These are phyloP conservation scores for Allygus modestus DNA, from an alignment of 2,888 invertebrate species.

Conservation along the genomic window DNA sequence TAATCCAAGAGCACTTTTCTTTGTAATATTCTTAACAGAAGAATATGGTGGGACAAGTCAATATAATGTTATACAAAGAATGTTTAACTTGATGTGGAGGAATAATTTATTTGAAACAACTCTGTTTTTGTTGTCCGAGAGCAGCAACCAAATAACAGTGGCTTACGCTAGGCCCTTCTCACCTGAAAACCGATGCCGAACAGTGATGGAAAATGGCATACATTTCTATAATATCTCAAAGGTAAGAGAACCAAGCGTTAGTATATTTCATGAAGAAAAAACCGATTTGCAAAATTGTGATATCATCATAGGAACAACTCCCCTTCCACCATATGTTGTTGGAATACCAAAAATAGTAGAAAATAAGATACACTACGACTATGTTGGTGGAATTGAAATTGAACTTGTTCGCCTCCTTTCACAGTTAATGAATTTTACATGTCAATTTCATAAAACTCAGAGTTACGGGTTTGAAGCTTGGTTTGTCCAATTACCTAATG, in stretches of 20 bases:
- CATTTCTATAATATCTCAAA: not conserved
- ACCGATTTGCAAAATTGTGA: not conserved
- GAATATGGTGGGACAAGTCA: not conserved
- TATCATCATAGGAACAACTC: slow-evolving; percentile 22
- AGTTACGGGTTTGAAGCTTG: slow-evolving; percentile 13
- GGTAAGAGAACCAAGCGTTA: not conserved
- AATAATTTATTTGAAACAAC: not conserved
- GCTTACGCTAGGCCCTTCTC: slow-evolving; percentile 22
- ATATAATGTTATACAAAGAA: not conserved
- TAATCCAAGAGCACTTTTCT: slow-evolving; percentile 41
- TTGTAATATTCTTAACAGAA: not conserved
- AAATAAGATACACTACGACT: slow-evolving; percentile 12
- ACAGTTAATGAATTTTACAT: slow-evolving; percentile 21
- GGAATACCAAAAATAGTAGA: not conserved
- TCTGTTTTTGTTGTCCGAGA: not conserved
- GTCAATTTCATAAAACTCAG: slow-evolving; percentile 12
- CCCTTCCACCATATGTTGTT: slow-evolving; percentile 31
- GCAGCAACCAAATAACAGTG: not conserved
- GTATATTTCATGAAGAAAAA: not conserved
- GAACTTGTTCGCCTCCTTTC: slow-evolving; percentile 29
- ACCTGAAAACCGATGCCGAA: slow-evolving; percentile 8
- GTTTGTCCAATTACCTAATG: slow-evolving; percentile 20
- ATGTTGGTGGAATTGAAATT: slow-evolving; percentile 22
- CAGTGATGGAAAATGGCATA: slow-evolving; percentile 19
- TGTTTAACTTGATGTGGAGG: slow-evolving; percentile 34